These are phyloP conservation scores for Corythoichthys intestinalis DNA, from an alignment of 2,113 vertebrate genomes.

Conservation along the genomic window DNA sequence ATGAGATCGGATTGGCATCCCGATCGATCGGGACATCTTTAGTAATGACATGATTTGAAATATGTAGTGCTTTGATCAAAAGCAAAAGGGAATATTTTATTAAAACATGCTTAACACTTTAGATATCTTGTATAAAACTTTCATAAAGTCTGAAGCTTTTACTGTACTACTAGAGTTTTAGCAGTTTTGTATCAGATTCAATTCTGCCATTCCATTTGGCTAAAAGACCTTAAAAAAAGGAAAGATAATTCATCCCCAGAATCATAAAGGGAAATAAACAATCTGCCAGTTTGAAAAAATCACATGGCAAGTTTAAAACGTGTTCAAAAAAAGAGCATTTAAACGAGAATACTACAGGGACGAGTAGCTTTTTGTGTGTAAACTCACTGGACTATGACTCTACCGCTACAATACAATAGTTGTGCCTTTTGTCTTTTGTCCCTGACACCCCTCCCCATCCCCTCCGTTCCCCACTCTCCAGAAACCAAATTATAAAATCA, in stretches of 20 bases:
- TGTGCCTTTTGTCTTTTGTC: constrained; percentile 57
- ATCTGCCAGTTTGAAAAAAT: not conserved
- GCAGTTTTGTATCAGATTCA: not conserved
- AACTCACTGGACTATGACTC: not conserved
- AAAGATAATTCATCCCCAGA: not conserved
- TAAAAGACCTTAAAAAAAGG: not conserved
- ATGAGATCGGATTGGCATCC: too few relatives aligned
- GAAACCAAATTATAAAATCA: constrained; percentile 77
- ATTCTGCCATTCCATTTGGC: not conserved
- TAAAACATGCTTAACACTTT: not conserved
- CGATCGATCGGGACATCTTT: too few relatives aligned
- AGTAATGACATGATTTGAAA: too few relatives aligned
- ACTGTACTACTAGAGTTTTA: not conserved
- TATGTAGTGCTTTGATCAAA: too few relatives aligned
- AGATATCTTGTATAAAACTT: not conserved
- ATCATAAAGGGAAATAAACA: not conserved
- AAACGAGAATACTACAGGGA: not conserved
- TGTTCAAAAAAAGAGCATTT: not conserved
- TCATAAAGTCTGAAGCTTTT: not conserved
- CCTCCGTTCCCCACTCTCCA: constrained; percentile 36
- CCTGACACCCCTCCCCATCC: constrained; percentile 33
- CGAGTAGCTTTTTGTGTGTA: not conserved
- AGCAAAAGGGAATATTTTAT: not conserved
- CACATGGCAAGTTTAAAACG: not conserved
- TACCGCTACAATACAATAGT: constrained; percentile 42